Conservation (phyloP, 2,888 invertebrate genomes). For the Eupithecia pulchellata region DNA sequence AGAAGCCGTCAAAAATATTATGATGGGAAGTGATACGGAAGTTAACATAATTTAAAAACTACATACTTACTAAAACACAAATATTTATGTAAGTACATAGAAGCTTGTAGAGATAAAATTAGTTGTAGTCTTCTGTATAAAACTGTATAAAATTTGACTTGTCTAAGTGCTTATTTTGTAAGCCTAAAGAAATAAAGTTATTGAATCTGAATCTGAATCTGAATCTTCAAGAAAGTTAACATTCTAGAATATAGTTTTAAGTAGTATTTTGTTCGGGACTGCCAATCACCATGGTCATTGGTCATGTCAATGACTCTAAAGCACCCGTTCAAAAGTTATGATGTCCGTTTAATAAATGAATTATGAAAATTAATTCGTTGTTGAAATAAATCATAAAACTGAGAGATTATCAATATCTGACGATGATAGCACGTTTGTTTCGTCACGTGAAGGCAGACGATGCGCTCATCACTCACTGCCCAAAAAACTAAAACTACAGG, state of each 20-base stretch:
- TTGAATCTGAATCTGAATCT: too few species aligned
- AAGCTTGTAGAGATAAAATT: neutral
- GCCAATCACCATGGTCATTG: too few species aligned
- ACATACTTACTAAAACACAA: neutral
- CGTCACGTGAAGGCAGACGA: conserved; percentile 13
- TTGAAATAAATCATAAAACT: conserved; percentile 2
- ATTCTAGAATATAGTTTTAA: too few species aligned
- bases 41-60: neutral
- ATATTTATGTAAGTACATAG: neutral
- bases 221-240: neutral
- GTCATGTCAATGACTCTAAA: too few species aligned
- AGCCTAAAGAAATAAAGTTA: too few species aligned
- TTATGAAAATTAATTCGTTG: neutral
- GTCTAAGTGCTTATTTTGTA: too few species aligned
- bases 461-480: conserved; percentile 32
- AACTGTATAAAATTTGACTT: too few species aligned
- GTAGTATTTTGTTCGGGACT: too few species aligned
- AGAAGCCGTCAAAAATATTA: neutral
- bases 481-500: conserved; percentile 35
- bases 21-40: neutral
- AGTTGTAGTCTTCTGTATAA: too few species aligned
- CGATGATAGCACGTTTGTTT: conserved; percentile 4
- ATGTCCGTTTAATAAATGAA: neutral
- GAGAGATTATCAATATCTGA: neutral
- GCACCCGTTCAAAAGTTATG: neutral